Conservation (phyloP, 1,140 invertebrate genomes). For the fruit fly (Drosophila melanogaster) region Release_6_plus_ISO1_MT NT_037436.4:2491501-2492000, state of each 20-base stretch:
- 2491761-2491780: conserved; percentile 69
- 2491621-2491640: conserved; percentile 77
- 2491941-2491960: conserved; percentile 80
- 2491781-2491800: conserved; percentile 63
- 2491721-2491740: conserved; percentile 42
- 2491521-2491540: conserved; percentile 64
- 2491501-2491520: conserved; percentile 66
- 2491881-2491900: conserved; percentile 70
- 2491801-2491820: conserved; percentile 45
- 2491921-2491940: conserved; percentile 69
- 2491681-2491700: conserved; percentile 22
- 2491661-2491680: conserved; percentile 54
- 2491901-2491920: conserved; percentile 24
- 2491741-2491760: conserved; percentile 73
- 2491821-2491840: conserved; percentile 48
- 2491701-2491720: conserved; percentile 64
- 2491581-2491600: conserved; percentile 61
- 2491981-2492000: conserved; percentile 81
- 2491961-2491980: conserved; percentile 69
- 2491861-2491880: conserved; percentile 81
- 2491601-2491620: conserved; percentile 61
- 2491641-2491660: conserved; percentile 70
- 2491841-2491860: conserved; percentile 78
- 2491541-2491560: conserved; percentile 62
- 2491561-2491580: conserved; percentile 64